Evolutionary conservation across 1,140 invertebrate species (phyloP).

Genomic region (Pseudomyrmex dendroicus): DNA sequence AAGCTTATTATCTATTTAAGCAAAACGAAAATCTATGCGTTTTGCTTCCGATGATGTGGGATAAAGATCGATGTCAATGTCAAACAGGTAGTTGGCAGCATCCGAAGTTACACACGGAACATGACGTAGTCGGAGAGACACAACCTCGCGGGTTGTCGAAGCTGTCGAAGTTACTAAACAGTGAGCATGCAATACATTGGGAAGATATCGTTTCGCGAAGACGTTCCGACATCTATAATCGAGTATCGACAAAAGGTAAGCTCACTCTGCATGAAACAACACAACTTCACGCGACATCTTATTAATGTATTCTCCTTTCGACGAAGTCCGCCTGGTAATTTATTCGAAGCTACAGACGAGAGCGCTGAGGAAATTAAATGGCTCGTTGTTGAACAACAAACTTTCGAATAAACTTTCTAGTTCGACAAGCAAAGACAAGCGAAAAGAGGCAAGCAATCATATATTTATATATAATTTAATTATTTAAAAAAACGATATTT

Average conservation of each 20-base stretch:
- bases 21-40: background rate
- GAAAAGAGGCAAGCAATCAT: too few species aligned
- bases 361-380: constrained; percentile 17
- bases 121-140: constrained; percentile 4
- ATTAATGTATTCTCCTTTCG: background rate
- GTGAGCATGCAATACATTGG: constrained; percentile 10
- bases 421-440: too few species aligned
- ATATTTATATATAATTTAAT: too few species aligned
- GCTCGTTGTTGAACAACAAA: background rate
- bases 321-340: background rate
- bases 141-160: constrained; percentile 33
- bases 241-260: constrained; percentile 37
- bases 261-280: background rate
- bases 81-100: constrained; percentile 19
- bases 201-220: constrained; percentile 41
- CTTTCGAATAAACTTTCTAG: too few species aligned
- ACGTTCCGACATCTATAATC: constrained; percentile 47
- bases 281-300: constrained; percentile 12
- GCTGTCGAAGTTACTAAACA: constrained; percentile 43
- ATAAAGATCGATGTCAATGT: constrained; percentile 35
- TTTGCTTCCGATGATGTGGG: constrained; percentile 8
- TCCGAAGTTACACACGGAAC: constrained; percentile 45
- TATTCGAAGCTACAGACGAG: background rate
- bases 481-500: too few species aligned
- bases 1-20: background rate